Evolutionary conservation across 2,888 invertebrate species (phyloP).

Genomic region (Mayetiola destructor): DNA sequence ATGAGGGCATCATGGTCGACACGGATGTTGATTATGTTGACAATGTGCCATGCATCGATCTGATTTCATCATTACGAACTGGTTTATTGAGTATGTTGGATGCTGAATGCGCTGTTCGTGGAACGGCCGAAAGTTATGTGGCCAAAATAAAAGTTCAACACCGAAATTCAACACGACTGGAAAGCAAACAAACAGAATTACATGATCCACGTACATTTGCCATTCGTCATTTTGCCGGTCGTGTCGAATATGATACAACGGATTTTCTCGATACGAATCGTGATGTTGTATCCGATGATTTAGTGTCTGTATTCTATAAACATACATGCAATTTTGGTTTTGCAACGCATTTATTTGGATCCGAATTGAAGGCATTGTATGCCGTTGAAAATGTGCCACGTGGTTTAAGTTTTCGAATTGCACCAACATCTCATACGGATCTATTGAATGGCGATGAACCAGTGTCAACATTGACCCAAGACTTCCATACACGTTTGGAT

Average conservation of each 20-base stretch:
- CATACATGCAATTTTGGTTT: constrained; percentile 93
- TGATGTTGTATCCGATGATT: constrained; percentile 81
- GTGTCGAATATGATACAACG: constrained; percentile 75
- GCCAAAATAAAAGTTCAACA: constrained; percentile 69
- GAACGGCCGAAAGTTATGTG: constrained; percentile 65
- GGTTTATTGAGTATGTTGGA: constrained; percentile 85
- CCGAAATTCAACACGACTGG: constrained; percentile 65
- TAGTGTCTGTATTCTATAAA: constrained; percentile 84
- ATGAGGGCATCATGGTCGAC: constrained; percentile 81
- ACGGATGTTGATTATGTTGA: constrained; percentile 88
- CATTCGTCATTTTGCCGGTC: constrained; percentile 79
- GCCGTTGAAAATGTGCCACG: constrained; percentile 58
- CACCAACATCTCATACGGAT: constrained; percentile 76
- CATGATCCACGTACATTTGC: constrained; percentile 70
- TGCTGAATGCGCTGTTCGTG: constrained; percentile 75
- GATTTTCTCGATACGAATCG: constrained; percentile 85
- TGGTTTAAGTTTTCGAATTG: constrained; percentile 73
- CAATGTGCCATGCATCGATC: constrained; percentile 86
- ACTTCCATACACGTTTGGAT: constrained; percentile 87
- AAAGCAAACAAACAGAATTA: constrained; percentile 52
- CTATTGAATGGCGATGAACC: constrained; percentile 71
- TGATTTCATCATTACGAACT: constrained; percentile 82
- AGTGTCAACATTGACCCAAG: constrained; percentile 80
- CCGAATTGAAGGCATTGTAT: constrained; percentile 72
- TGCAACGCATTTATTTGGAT: constrained; percentile 87